These are phyloP conservation scores for Phrynocephalus versicolor DNA, from an alignment of 2,113 vertebrate genomes.

Conservation along the genomic window DNA sequence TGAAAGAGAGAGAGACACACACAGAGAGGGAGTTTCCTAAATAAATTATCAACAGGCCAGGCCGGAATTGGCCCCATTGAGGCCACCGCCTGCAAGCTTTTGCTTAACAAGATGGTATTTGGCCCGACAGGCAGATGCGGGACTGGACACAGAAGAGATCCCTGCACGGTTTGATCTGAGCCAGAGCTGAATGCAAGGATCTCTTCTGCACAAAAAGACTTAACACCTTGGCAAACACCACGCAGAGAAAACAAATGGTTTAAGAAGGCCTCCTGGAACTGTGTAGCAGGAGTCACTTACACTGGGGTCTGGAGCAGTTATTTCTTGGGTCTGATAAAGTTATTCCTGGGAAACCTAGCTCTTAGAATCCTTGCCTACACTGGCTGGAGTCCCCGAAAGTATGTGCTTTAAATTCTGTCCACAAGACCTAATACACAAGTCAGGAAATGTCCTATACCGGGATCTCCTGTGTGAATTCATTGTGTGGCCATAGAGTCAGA, in stretches of 20 bases:
- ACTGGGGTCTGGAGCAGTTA: too few relatives aligned
- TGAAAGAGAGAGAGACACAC: constrained; percentile 12
- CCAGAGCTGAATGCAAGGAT: neutral
- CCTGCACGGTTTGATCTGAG: neutral
- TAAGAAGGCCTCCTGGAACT: too few relatives aligned
- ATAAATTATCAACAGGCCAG: constrained; percentile 17
- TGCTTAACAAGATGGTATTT: neutral
- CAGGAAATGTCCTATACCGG: too few relatives aligned
- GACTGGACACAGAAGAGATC: neutral
- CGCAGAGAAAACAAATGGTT: neutral
- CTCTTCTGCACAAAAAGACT: neutral
- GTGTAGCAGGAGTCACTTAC: too few relatives aligned
- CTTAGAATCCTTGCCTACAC: too few relatives aligned
- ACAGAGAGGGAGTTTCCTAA: neutral
- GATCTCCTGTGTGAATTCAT: too few relatives aligned
- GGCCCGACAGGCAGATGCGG: neutral
- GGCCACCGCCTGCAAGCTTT: neutral
- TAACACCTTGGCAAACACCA: neutral
- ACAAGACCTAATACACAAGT: too few relatives aligned
- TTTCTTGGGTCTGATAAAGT: neutral
- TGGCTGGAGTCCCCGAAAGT: too few relatives aligned
- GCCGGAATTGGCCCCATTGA: neutral
- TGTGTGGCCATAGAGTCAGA: too few relatives aligned
- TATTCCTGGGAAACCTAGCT: too few relatives aligned
- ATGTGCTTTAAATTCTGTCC: neutral